Percentiles rank a stretch among this genome's conserved stretches.
These are phyloP conservation scores for Arrhopalites spinosus DNA, from an alignment of 2,888 invertebrate genomes.

Conservation along the genomic window DNA sequence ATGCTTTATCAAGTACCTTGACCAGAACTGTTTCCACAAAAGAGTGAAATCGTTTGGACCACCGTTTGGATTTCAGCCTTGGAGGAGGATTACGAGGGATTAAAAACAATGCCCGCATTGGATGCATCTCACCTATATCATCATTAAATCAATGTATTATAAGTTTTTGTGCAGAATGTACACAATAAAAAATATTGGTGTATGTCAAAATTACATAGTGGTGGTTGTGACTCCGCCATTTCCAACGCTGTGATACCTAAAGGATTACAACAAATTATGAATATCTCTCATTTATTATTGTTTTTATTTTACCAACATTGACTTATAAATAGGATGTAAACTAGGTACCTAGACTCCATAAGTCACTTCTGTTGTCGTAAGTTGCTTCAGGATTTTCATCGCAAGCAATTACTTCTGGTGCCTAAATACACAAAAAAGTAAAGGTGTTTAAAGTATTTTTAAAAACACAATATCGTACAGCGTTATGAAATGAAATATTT, in stretches of 20 bases:
- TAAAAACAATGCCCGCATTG: conserved; percentile 97
- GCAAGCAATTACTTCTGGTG: conserved; percentile 84
- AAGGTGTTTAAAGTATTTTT: neutral
- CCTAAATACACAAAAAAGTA: neutral
- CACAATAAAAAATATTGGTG: too few relatives aligned
- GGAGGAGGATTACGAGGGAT: conserved; percentile 98
- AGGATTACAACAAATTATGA: conserved; percentile 72
- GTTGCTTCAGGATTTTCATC: conserved; percentile 99
- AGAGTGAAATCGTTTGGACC: conserved; percentile 94
- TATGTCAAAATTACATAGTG: conserved; percentile 74
- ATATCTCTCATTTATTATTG: neutral
- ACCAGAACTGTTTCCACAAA: conserved; percentile 97
- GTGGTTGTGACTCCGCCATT: conserved; percentile 99
- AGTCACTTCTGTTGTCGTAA: conserved; percentile 93
- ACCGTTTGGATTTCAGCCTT: conserved; percentile 92
- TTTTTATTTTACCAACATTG: too few relatives aligned
- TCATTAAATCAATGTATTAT: too few relatives aligned
- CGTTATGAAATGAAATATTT: neutral
- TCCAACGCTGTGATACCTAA: conserved; percentile 97
- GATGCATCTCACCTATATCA: conserved; percentile 66
- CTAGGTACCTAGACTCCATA: too few relatives aligned
- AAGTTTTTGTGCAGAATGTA: too few relatives aligned
- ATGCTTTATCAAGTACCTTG: too few relatives aligned
- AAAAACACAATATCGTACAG: neutral
- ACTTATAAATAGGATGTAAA: too few relatives aligned